Evolutionary conservation across 2,113 vertebrate genomes (phyloP), one percentile per base, ranked within the genome.

Genomic region (Carassius gibelio): DNA sequence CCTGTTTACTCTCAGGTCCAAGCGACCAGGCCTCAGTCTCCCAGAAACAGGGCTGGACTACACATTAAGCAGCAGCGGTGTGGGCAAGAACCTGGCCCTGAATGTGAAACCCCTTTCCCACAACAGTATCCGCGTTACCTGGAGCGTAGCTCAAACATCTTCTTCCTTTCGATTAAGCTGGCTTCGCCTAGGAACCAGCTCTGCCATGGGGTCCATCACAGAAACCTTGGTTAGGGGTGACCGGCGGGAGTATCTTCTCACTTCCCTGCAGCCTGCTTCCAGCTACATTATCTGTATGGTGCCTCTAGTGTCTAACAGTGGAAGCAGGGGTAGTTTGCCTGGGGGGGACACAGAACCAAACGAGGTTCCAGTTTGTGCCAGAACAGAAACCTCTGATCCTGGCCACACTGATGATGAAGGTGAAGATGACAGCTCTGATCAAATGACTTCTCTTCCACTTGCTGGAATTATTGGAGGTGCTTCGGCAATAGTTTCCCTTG

Each of bases 271-370:
- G 76, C 96, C 97, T 21, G 94, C 93, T 74, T 97, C 97, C 42
- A 95, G 95, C 89, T 98, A 98, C 85, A 94, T 97, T 85, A 97
- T 98, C 89, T 98, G 97, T 89, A 95, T 98, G 95, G 95, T 96
- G 77, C 96, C 96, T 19, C 94, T 98, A 84, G 92, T 96, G 26
- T 91, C 94, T 36, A 95, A 93, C 80, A 91, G 94, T 72, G 95
- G 95, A 15, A 93, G 89, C 83, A 95, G 94, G 4, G 92, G 91
- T 15, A 50, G 88, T 1, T 92, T 96, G 91, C 93, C 96, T 55
- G 91, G 90, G 1, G 93, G 94, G 71, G 95, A 95, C 76, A 50
- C 93, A 77, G 96, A 96, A 2, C 88, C 95, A 0, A 95, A 96
- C 10, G 96, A 97, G 86, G 94, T 95, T 1, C 95, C 96, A 0